Base-by-base conservation (phyloP, 2,797 vertebrate genomes). In the Arnoldichthys spilopterus region DNA sequence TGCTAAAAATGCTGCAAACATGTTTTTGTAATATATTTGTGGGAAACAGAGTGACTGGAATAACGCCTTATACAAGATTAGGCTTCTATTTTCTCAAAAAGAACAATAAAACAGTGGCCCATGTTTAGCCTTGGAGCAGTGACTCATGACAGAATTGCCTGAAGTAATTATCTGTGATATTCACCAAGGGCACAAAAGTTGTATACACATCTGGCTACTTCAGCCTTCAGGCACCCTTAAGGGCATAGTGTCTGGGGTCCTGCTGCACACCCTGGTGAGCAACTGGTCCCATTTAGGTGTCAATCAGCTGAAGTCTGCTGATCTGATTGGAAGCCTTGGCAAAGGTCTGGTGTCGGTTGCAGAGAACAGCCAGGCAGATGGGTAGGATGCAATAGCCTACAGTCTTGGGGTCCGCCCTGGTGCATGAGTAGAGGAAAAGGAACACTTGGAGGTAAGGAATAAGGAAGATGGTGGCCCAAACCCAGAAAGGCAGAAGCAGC, bases 351-450 rank as follows among this genome's bases (percentile, higher is more conserved):
- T 95, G 96, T 69, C 96, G 96, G 89, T 95, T 98, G 90, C 96
- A 98, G 86, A 98, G 89, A 72, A 98, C 92, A 66, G 95, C 94
- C 81, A 98, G 89, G 89, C 97, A 98, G 85, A 98, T 93, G 49
- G 97, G 97, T 84, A 99, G 94, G 67, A 99, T 95, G 80, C 97
- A 98, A 89, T 98, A 99, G 13, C 97, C 97, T 20, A 98, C 92
- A 0, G 96, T 97, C 72, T 94, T 95, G 64, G 97, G 97, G 89
- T 99, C 95, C 0, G 96, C 93, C 88, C 97, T 94, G 0, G 97
- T 98, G 86, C 97, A 98, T 45, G 97, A 98, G 87, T 98, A 98
- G n/a, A 98, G 93, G 82, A 99, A 98, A 82, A 98, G 94, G 89
- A 99, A 99, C 87, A 98, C 95, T 89, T 99, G 97, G 79, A 99